Conservation (phyloP, 2,888 invertebrate genomes). For the Drosophila affinis region DNA sequence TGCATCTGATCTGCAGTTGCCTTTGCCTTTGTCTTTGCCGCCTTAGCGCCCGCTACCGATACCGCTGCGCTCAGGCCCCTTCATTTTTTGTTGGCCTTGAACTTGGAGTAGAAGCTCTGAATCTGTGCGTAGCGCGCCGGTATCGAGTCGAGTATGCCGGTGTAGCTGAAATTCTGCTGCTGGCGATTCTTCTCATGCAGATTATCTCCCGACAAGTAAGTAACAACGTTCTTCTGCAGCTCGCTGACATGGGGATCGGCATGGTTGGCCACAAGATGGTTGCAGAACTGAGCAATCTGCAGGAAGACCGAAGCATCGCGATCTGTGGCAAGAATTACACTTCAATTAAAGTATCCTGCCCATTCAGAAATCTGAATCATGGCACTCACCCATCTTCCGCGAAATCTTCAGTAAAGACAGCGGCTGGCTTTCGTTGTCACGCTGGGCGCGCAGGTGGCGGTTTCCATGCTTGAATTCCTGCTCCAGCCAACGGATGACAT, state of each 20-base stretch:
- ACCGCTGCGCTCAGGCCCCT: constrained; percentile 48
- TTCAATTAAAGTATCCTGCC: constrained; percentile 6
- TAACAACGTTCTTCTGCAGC: constrained; percentile 86
- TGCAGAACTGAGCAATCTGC: constrained; percentile 84
- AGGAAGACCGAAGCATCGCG: constrained; percentile 83
- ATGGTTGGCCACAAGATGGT: constrained; percentile 84
- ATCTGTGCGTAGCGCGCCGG: constrained; percentile 93
- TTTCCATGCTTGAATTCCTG: constrained; percentile 93
- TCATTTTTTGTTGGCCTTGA: constrained; percentile 88
- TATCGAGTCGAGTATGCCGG: constrained; percentile 91
- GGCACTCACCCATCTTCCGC: constrained; percentile 88
- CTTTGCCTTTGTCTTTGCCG: constrained; percentile 62
- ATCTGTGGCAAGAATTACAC: constrained; percentile 63
- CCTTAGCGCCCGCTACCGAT: constrained; percentile 60
- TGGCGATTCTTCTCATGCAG: constrained; percentile 82
- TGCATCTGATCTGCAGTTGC: constrained; percentile 70
- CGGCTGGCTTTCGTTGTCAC: constrained; percentile 91
- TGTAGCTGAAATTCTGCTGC: constrained; percentile 87
- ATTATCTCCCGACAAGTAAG: constrained; percentile 89
- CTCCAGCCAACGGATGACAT: constrained; percentile 97
- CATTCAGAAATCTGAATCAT: background rate
- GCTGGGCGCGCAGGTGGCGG: constrained; percentile 93
- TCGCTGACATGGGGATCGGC: constrained; percentile 84
- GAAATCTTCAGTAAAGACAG: constrained; percentile 90
- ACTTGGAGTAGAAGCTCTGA: constrained; percentile 92